Base-by-base conservation (phyloP, 2,888 invertebrate genomes). In the Andrena camellia region DNA sequence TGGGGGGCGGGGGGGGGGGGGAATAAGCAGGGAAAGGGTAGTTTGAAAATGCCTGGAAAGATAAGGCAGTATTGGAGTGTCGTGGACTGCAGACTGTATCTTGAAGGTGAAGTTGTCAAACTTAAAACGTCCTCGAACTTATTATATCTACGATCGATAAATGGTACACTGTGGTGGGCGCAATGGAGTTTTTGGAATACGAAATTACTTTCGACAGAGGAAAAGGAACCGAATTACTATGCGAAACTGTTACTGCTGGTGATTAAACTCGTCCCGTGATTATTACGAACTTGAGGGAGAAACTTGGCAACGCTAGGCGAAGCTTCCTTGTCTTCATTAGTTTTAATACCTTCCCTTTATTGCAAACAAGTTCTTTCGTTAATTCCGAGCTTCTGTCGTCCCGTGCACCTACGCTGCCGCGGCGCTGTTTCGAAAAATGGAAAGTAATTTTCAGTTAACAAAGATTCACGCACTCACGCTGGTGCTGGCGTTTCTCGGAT, bases 381-480 rank as follows among this genome's bases (percentile, higher is more conserved):
- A 66, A 77, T 69, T 70, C 1, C 29, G 23, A 26, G 31, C 13
- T 23, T 48, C 26, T 48, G 54, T 26, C 23, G 54, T 74, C 54
- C 8, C 4, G 29, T 42, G 42, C 23, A 52, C 23, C 26, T 20
- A 17, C 5, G 33, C 10, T 20, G 6, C 29, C 10, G 33, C 33
- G 48, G 33, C 33, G 31, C 4, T n/a, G 20, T 33, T 64, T 3
- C 20, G 23, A 66, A 63, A 71, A 76, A 66, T 52, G 35, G 29
- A 66, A 75, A 60, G 50, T 66, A 66, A 52, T 60, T 60, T 60
- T 66, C 66, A n/a, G 29, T 75, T 78, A 74, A 78, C 66, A 35
- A 52, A 60, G 35, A 20, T 50, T 50, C 26, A 48, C 31, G 31
- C 20, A 74, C 8, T 59, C n/a, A n/a, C 2, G 60, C 4, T 50